These are phyloP conservation scores for Drosophila neutralis DNA, from an alignment of 2,888 invertebrate genomes.

Conservation along the genomic window DNA sequence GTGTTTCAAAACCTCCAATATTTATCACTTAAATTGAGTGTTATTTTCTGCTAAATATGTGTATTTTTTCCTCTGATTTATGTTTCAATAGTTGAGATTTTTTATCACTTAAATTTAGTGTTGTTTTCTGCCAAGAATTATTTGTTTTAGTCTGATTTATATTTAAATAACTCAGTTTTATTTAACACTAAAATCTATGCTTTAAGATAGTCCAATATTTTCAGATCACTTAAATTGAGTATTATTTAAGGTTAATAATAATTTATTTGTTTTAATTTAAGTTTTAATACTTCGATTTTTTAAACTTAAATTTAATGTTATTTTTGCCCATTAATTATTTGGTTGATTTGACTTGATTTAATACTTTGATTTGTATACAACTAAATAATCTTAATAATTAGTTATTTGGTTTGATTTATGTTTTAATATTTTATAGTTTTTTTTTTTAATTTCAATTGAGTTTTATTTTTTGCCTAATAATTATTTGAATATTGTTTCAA, in stretches of 20 bases:
- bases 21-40: not conserved
- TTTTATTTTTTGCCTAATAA: not conserved
- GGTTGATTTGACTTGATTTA: not conserved
- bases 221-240: too few species aligned
- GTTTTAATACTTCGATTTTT: not conserved
- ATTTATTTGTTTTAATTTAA: not conserved
- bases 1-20: not conserved
- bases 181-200: too few species aligned
- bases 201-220: not conserved
- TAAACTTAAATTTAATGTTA: not conserved
- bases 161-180: too few species aligned
- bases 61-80: not conserved
- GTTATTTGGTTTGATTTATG: not conserved
- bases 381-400: not conserved
- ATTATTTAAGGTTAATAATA: not conserved
- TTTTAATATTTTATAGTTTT: not conserved
- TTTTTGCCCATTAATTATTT: not conserved
- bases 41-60: not conserved
- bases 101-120: too few species aligned
- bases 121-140: not conserved
- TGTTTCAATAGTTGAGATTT: not conserved
- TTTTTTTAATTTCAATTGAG: not conserved
- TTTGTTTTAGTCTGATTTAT: not conserved
- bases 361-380: rapidly evolving
- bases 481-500: too few species aligned